Percentiles rank a stretch among this genome's conserved stretches.
phyloP scores from a whole-genome alignment of 2,113 vertebrate species.

The Pelvicachromis taeniatus region DNA sequence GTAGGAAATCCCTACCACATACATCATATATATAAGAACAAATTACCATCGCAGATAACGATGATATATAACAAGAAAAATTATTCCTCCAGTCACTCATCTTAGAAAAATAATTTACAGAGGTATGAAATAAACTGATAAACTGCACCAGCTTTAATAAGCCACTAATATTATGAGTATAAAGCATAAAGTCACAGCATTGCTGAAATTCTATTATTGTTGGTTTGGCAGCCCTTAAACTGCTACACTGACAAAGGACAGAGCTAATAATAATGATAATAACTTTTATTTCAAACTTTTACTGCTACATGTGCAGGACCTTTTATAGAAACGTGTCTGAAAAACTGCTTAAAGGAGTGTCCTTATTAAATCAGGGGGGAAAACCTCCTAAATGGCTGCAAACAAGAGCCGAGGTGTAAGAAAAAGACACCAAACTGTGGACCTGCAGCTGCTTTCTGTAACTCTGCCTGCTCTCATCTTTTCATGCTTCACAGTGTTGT shows the following conservation, averaged over 20 bases:
- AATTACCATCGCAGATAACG: no score
- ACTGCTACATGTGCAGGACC: neutral
- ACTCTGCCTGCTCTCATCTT: neutral
- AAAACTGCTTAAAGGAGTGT: accelerated
- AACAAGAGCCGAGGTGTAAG: neutral
- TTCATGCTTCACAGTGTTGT: slow-evolving; percentile 25
- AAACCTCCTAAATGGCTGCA: neutral
- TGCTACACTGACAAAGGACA: neutral
- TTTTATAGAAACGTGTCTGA: neutral
- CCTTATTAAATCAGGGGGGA: neutral
- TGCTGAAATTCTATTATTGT: neutral
- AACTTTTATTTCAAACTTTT: neutral
- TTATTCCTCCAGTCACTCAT: neutral
- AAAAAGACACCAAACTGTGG: neutral
- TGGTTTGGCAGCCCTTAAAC: neutral
- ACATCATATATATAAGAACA: neutral
- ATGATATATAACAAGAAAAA: neutral
- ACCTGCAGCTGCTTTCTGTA: neutral
- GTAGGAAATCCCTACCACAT: accelerated
- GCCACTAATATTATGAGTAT: neutral
- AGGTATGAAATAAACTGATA: neutral
- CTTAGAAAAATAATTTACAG: neutral
- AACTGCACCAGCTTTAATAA: neutral
- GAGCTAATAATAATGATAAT: neutral
- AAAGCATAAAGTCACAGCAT: neutral